Evolutionary conservation across 2,888 invertebrate species (phyloP), one percentile per base, ranked within the genome.

Genomic region (Eupithecia subfuscata): DNA sequence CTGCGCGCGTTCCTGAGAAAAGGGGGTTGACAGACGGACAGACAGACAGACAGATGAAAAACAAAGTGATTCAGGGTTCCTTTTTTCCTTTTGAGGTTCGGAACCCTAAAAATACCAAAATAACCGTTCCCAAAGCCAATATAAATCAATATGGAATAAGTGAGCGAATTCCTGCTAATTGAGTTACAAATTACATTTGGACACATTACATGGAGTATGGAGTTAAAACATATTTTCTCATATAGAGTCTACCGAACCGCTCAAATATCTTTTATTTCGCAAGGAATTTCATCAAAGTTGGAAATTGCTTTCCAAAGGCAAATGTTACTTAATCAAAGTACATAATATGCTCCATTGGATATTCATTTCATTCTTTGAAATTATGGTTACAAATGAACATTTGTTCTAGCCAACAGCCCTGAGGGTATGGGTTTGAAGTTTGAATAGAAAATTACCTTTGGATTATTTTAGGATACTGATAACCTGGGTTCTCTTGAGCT

Each of bases 391-490:
- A 78, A 79, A 81, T 79, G 77, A 81, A 71, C 74, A 73, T 79
- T 81, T 80, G 78, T 80, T 79, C 67, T 71, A 80, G 78, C 77
- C 70, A 68, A 25, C 34, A 64, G 30, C 70, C 74, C 79, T 75
- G 30, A 48, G 78, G 75, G 75, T 75, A 63, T 48, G 72, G 79
- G 74, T 80, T 81, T 75, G 75, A 65, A 75, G 71, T 78, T 74
- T 75, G 74, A 76, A 73, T 75, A 60, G 78, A 37, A 81, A 81
- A 78, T 78, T 68, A 71, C 73, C 78, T 77, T 78, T 70, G 76
- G 75, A 78, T 78, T 79, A 80, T 78, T 78, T 78, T 71, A 75
- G 72, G 75, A 78, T 80, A 80, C 73, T 22, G 22, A 3, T 56
- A 22, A 22, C 56, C 22, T 52, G 52, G n/a, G n/a, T 22, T 22